Base-by-base conservation (phyloP, 2,797 vertebrate species). In the Orientallactaga sibirica region DNA sequence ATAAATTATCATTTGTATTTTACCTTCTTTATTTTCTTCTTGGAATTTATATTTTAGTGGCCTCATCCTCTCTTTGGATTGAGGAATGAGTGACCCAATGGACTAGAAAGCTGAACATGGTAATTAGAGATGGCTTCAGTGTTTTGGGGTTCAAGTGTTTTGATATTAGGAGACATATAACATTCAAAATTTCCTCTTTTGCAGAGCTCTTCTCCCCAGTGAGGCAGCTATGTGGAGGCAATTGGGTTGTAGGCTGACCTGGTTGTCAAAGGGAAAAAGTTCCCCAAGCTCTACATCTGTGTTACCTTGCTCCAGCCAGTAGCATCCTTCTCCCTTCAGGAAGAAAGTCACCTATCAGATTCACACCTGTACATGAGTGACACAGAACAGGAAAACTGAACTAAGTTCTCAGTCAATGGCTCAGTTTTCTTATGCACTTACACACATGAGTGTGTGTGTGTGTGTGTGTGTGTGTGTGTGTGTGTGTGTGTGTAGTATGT, bases 351-450 rank as follows among this genome's bases (percentile, higher is more conserved):
- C 18, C 62, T 5, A 29, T 55, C 19, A 74, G 52, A 74, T 12
- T 1, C 16, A 41, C 33, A 22, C 6, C 8, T 2, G 1, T 5
- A 61, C 15, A 9, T 2, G 41, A 24, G 27, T 29, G 14, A 10
- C 33, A 14, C 70, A 27, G 86, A 81, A 86, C 27, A 43, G 61
- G 7, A 48, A 79, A 61, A 74, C 70, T 6, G 87, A 96, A 58
- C 77, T 84, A 74, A 61, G 62, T 88, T 92, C 96, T 92, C 0
- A 2, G 37, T 33, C 77, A 5, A 22, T 77, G 18, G n/a, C 96
- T 96, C 90, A 22, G 8, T 58, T 29, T 96, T 43, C 77, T 62
- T 16, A 58, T 16, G 55, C 55, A 16, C 55, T 58, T 58, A 16
- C 16, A 16, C 12, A 12, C 15, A 4, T 16, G 16, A 14, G 55